Evolutionary conservation across 2,113 vertebrate genomes (phyloP).

Genomic region (Budorcas taxicolor): DNA sequence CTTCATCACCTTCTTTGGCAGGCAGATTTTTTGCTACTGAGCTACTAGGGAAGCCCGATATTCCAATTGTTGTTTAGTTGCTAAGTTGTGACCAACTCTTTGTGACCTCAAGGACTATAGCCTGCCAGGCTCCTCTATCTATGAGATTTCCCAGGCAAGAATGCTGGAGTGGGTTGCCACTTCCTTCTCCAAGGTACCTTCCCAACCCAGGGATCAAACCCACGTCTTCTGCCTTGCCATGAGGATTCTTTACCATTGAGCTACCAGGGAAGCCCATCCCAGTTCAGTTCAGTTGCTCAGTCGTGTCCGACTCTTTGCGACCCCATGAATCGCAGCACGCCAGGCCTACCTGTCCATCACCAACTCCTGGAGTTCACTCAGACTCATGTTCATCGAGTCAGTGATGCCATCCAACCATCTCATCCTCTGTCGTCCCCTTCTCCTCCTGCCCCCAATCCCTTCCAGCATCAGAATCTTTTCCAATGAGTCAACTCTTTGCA

Average conservation of each 20-base stretch:
- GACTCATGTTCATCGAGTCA: no score
- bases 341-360: no score
- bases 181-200: not conserved
- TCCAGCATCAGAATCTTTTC: no score
- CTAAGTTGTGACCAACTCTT: not conserved
- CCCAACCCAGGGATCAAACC: not conserved
- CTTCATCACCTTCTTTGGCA: not conserved
- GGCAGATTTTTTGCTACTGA: not conserved
- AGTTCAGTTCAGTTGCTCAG: not conserved
- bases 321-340: no score
- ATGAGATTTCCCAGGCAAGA: not conserved
- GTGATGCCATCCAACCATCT: no score
- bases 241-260: not conserved
- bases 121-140: not conserved
- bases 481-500: no score
- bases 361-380: no score
- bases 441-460: no score
- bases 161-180: not conserved
- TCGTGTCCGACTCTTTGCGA: no score
- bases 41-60: not conserved
- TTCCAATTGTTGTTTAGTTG: not conserved
- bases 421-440: no score
- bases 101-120: not conserved
- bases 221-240: not conserved
- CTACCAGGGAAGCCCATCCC: not conserved